Conservation (phyloP, 2,888 invertebrate genomes). For the Spodoptera exigua region DNA sequence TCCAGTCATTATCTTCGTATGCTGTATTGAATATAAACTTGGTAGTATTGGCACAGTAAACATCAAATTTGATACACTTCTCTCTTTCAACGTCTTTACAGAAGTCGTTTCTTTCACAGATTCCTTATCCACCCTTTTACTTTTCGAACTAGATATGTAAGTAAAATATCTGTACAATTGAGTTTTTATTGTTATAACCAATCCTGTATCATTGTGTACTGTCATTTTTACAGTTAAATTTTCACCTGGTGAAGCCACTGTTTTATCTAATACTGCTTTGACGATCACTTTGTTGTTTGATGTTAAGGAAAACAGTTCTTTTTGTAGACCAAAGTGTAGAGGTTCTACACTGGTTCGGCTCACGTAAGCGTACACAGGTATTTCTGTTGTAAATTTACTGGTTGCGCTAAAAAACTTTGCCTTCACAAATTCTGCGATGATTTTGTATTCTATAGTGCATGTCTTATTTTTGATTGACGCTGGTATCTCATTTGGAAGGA, state of each 20-base stretch:
- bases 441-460: slow-evolving; percentile 32
- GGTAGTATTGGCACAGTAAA: background rate
- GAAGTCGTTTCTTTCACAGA: no score
- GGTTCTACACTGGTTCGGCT: slow-evolving; percentile 27
- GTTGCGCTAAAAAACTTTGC: slow-evolving; percentile 13
- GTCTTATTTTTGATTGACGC: slow-evolving; percentile 19
- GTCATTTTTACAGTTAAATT: no score
- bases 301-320: slow-evolving; percentile 18
- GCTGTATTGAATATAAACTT: slow-evolving; percentile 3
- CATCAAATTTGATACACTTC: slow-evolving; percentile 23
- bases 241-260: no score
- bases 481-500: slow-evolving; percentile 39
- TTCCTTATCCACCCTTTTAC: no score
- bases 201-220: no score
- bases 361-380: slow-evolving; percentile 33
- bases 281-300: slow-evolving; percentile 2
- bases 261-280: no score
- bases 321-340: slow-evolving; percentile 25
- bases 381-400: slow-evolving; percentile 20
- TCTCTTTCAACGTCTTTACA: background rate
- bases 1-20: slow-evolving; percentile 2
- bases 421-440: slow-evolving; percentile 25
- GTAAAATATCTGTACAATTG: no score
- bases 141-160: no score
- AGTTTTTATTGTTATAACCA: no score